phyloP scores from a whole-genome alignment of 2,113 vertebrate genomes.

The Alectura lathami region DNA sequence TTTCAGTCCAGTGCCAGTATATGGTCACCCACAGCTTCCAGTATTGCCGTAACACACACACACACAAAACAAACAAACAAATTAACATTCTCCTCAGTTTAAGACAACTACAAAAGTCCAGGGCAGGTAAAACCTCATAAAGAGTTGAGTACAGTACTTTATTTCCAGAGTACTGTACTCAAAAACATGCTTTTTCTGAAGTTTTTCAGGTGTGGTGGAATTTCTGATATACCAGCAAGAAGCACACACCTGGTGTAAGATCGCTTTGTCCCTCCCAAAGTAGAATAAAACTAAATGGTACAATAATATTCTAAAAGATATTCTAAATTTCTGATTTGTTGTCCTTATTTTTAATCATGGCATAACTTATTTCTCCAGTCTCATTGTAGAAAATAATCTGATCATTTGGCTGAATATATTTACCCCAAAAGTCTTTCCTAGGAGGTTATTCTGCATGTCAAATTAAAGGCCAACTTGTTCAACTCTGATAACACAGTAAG shows the following conservation, averaged over 20 bases:
- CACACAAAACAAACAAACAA: background rate
- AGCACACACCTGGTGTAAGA: background rate
- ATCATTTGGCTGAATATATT: background rate
- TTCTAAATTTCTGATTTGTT: background rate
- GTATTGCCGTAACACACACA: background rate
- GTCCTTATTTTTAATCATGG: background rate
- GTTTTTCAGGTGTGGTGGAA: background rate
- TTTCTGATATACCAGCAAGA: background rate
- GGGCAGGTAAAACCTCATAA: background rate
- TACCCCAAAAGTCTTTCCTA: background rate
- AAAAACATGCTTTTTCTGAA: background rate
- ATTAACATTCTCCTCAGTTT: background rate
- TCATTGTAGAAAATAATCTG: background rate
- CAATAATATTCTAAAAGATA: background rate
- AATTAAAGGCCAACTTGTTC: background rate
- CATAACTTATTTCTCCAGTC: background rate
- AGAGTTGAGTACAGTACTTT: background rate
- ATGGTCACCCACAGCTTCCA: background rate
- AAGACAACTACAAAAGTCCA: background rate
- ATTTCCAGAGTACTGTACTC: background rate
- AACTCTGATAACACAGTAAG: background rate
- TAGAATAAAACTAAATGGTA: background rate
- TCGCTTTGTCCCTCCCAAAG: background rate
- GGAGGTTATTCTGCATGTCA: background rate
- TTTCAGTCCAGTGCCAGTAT: background rate